Conservation (phyloP, 2,888 invertebrate species). For the Cecidostiba fungosa region DNA sequence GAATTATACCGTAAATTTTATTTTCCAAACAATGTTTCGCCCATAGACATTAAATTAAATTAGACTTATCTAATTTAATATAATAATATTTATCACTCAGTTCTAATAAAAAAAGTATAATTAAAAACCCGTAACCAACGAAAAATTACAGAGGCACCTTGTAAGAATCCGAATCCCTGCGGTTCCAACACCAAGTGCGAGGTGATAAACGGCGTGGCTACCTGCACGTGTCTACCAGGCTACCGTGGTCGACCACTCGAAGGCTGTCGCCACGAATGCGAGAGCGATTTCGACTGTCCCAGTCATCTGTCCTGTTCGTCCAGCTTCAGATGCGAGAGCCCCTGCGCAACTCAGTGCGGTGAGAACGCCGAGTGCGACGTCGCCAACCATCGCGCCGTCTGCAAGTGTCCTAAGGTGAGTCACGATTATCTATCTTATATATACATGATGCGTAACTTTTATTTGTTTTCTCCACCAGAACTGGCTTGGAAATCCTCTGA, state of each 20-base stretch:
- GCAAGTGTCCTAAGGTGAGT: conserved; percentile 89
- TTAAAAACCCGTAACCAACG: too few species aligned
- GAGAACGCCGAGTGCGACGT: conserved; percentile 90
- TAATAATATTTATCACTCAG: too few species aligned
- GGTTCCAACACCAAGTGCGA: conserved; percentile 91
- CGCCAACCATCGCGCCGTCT: conserved; percentile 87
- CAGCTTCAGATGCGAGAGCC: conserved; percentile 88
- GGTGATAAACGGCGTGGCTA: conserved; percentile 88
- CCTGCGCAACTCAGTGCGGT: conserved; percentile 89
- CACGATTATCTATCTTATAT: conserved; percentile 1
- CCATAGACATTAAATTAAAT: too few species aligned
- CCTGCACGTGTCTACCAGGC: conserved; percentile 90
- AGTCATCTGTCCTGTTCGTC: conserved; percentile 86
- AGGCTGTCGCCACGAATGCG: conserved; percentile 92
- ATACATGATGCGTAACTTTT: too few species aligned
- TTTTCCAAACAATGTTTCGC: too few species aligned
- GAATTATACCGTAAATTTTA: too few species aligned
- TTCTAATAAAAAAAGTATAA: too few species aligned
- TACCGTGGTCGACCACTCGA: conserved; percentile 88
- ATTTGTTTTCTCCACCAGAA: conserved; percentile 80
- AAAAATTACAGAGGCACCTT: conserved; percentile 86
- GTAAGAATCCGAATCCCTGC: conserved; percentile 91
- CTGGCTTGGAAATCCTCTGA: conserved; percentile 89
- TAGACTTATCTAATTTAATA: too few species aligned
- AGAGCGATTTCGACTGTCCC: conserved; percentile 88